phyloP scores from a whole-genome alignment of 2,797 vertebrate genomes.

The Paedocypris micromegethes region DNA sequence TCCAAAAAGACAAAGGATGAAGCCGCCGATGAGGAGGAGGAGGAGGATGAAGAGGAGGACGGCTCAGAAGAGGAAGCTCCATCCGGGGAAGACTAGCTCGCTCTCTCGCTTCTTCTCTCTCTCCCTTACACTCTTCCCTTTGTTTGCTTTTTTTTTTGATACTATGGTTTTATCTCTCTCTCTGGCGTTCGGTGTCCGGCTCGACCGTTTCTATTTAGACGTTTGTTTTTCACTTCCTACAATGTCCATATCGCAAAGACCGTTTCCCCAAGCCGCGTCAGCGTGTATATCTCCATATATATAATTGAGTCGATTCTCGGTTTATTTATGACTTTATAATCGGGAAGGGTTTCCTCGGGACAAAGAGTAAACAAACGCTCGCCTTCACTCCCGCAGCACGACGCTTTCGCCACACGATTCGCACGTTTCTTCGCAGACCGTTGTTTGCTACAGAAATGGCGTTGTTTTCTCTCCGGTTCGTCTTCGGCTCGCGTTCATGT shows the following conservation, averaged over 20 bases:
- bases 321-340: constrained; percentile 38
- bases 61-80: constrained; percentile 93
- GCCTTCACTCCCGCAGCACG: no score
- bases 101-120: constrained; percentile 35
- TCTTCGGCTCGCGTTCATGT: no score
- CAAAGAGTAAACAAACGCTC: not conserved
- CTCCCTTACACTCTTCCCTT: constrained; percentile 43
- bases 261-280: constrained; percentile 44
- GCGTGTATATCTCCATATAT: constrained; percentile 31
- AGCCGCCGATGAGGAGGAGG: constrained; percentile 58
- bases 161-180: constrained; percentile 26
- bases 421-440: no score
- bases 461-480: no score
- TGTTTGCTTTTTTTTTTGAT: constrained; percentile 42
- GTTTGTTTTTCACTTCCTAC: constrained; percentile 42
- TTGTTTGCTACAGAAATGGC: no score
- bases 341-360: constrained; percentile 22
- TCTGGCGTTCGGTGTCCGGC: constrained; percentile 66
- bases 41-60: constrained; percentile 69
- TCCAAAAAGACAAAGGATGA: constrained; percentile 78
- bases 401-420: no score
- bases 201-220: constrained; percentile 59
- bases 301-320: constrained; percentile 29
- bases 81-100: constrained; percentile 93
- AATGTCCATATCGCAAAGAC: constrained; percentile 40